Evolutionary conservation across 2,797 vertebrate genomes (phyloP), one percentile per base, ranked within the genome.

Genomic region (Pagetopsis macropterus): DNA sequence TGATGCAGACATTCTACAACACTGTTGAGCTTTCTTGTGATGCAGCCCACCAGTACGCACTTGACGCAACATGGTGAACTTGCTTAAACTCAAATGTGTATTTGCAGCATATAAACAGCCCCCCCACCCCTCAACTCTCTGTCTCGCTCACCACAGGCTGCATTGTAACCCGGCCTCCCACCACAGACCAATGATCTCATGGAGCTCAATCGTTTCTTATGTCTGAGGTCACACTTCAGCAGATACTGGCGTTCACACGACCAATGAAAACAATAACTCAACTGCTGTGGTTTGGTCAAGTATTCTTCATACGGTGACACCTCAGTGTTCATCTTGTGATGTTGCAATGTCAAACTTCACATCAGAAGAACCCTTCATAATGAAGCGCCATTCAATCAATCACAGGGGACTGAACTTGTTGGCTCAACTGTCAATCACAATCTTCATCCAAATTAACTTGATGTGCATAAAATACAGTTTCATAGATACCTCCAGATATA

Each of bases 161-260:
- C 56, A 52, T 5, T 73, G 64, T 37, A 70, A 66, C 71, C 14
- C 63, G 41, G 50, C 65, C 52, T 60, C 57, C 58, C 65, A 58
- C 65, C 61, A 57, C 59, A 71, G 23, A 76, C 60, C 62, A 56
- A 2, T 56, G 63, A 80, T 59, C 66, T 78, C 73, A 76, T 61
- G n/a, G 52, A 66, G 45, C 72, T 78, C 61, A 74, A 49, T n/a
- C 2, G 44, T 41, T 62, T 56, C 59, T 68, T 48, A 62, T 70
- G 43, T 60, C n/a, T 9, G 27, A 66, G 37, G 66, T 62, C 74
- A 66, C 66, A 72, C 48, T 51, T 46, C 56, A 76, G 13, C 63
- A 71, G 54, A 40, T 78, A 66, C 50, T 12, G 13, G 23, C 51
- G 9, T 65, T 17, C 11, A 14, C 4, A 31, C n/a, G 41, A 69